Base-by-base conservation (phyloP, 2,113 vertebrate genomes). In the Mesocricetus auratus region DNA sequence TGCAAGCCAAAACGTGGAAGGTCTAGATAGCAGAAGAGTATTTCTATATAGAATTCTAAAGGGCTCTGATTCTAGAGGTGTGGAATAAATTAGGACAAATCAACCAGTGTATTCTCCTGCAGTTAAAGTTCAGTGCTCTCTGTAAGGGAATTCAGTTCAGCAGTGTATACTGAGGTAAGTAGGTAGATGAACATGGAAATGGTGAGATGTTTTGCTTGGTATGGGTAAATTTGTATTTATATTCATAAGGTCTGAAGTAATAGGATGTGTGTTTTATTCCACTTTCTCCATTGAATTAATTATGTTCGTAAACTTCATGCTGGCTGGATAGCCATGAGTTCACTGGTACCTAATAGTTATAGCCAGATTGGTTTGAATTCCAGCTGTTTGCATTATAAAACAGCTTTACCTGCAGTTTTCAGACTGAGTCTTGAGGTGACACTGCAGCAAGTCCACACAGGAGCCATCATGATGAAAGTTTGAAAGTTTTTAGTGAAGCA, bases 51-150 rank as follows among this genome's bases (percentile, higher is more conserved):
- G 53, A 97, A 94, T 78, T 95, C 77, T 92, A 93, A 93, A 78
- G 74, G 47, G 16, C 64, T 58, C 24, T 88, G 89, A 58, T 50
- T 81, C 73, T 36, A 94, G 36, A 89, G 33, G 47, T 94, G 1
- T 95, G 83, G 91, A 95, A 86, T 91, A 93, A 96, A 91, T 93
- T 42, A 95, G 71, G 85, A 83, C 22, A 90, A 96, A 96, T 96
- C 95, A 93, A 95, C 96, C 92, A 96, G 85, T 58, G 78, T 71
- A 77, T 93, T 96, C 74, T 95, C 31, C 53, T 86, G 22, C 39
- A 91, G 89, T 96, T 92, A 94, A 77, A 96, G 75, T 91, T 91
- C 74, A 89, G 81, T 78, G 75, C 79, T 95, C 81, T 6, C 3
- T 79, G 47, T 94, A 94, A 92, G 87, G 45, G 66, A 96, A 81